A percentile compares a stretch with the other conserved stretches of the same genome.
These are phyloP conservation scores for Nesospiza acunhae DNA, from an alignment of 2,113 vertebrate genomes.

Conservation along the genomic window DNA sequence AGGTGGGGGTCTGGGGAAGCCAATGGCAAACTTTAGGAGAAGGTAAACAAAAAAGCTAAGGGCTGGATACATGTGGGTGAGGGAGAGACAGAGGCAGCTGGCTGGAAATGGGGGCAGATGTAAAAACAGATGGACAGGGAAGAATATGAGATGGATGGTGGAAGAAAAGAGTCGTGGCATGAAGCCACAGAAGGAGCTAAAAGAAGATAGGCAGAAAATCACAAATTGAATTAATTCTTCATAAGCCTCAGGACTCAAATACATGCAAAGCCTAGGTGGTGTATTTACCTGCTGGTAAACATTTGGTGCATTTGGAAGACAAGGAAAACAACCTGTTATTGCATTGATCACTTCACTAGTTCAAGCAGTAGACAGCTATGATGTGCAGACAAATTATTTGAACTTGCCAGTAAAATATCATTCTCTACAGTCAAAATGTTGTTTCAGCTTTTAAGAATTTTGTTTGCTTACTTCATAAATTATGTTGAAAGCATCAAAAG, in stretches of 20 bases:
- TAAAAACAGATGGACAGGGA: background rate
- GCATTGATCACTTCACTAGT: background rate
- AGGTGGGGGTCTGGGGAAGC: background rate
- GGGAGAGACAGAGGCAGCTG: background rate
- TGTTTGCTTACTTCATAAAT: background rate
- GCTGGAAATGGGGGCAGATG: background rate
- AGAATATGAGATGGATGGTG: background rate
- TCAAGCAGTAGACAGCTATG: background rate
- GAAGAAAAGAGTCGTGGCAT: background rate
- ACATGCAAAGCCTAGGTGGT: background rate
- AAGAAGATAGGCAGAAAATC: background rate
- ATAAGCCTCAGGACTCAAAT: background rate
- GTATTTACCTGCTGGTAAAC: background rate
- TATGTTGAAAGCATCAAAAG: background rate
- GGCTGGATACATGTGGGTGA: background rate
- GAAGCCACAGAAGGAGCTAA: background rate
- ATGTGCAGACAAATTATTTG: background rate
- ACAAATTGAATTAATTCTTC: background rate
- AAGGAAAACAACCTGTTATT: background rate
- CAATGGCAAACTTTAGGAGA: background rate
- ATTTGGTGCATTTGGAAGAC: background rate
- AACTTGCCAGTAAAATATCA: background rate
- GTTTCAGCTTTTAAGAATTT: background rate
- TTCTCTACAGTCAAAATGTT: background rate
- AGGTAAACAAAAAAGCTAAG: background rate